Percentiles rank a stretch among this genome's conserved stretches.
These are phyloP conservation scores for Gymnoscelis rufifasciata DNA, from an alignment of 2,888 invertebrate species.

Conservation along the genomic window DNA sequence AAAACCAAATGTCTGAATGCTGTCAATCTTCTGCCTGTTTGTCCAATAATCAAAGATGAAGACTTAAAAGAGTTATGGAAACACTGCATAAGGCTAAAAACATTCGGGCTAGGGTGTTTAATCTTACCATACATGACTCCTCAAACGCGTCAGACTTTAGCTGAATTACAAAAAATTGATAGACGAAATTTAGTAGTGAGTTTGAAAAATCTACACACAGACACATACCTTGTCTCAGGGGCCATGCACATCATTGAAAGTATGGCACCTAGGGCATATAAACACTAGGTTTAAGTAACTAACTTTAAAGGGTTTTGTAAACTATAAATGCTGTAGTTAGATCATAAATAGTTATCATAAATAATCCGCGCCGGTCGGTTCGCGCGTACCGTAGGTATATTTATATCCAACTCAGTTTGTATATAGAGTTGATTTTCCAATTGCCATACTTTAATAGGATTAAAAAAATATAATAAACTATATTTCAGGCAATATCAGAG, in stretches of 20 bases:
- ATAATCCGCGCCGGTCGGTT: too few relatives aligned
- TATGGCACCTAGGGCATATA: constrained; percentile 49
- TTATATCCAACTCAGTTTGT: too few relatives aligned
- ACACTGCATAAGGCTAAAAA: constrained; percentile 67
- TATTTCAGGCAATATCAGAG: too few relatives aligned
- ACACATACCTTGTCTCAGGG: constrained; percentile 67
- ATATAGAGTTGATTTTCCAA: too few relatives aligned
- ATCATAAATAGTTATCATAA: too few relatives aligned
- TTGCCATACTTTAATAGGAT: too few relatives aligned
- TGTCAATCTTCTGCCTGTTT: constrained; percentile 66
- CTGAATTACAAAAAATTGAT: constrained; percentile 66
- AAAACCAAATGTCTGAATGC: constrained; percentile 62
- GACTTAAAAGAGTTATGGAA: constrained; percentile 71
- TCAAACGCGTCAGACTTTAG: constrained; percentile 53
- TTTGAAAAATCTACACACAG: constrained; percentile 67
- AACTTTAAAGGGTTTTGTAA: too few relatives aligned
- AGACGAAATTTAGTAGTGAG: constrained; percentile 65
- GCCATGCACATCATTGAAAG: constrained; percentile 70
- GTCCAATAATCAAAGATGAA: constrained; percentile 66
- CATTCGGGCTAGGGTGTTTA: constrained; percentile 65
- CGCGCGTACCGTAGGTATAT: too few relatives aligned
- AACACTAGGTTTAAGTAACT: too few relatives aligned
- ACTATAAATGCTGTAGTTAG: too few relatives aligned
- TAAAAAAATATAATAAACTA: too few relatives aligned
- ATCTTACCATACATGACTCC: constrained; percentile 67